phyloP scores from a whole-genome alignment of 2,888 invertebrate species.

The Lobophora halterata region DNA sequence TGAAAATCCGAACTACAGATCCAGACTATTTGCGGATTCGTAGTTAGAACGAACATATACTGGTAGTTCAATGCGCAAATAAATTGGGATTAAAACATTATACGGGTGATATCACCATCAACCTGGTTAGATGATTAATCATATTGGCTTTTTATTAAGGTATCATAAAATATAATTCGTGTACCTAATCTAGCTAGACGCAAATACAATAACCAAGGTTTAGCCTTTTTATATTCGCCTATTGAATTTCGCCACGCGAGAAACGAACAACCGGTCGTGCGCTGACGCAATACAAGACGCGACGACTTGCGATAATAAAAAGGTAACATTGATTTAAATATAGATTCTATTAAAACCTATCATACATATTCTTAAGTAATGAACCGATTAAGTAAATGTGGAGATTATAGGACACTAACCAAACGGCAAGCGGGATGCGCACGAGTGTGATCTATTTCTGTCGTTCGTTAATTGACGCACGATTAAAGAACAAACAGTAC shows the following conservation, averaged over 20 bases:
- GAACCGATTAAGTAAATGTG: constrained; percentile 11
- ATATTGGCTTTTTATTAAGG: constrained; percentile 16
- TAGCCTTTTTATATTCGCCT: constrained; percentile 13
- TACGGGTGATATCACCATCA: no score
- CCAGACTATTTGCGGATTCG: no score
- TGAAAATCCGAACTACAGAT: no score
- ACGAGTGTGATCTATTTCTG: constrained; percentile 48
- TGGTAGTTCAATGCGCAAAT: no score
- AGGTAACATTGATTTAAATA: constrained; percentile 9
- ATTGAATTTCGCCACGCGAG: constrained; percentile 32
- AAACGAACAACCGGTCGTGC: constrained; percentile 32
- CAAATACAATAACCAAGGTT: constrained; percentile 17
- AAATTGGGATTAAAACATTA: no score
- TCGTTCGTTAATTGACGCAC: constrained; percentile 38
- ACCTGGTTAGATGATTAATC: no score
- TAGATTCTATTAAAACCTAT: constrained; percentile 11
- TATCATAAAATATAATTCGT: constrained; percentile 13
- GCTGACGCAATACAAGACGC: constrained; percentile 36
- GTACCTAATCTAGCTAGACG: constrained; percentile 12
- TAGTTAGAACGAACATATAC: no score
- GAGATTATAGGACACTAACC: constrained; percentile 30
- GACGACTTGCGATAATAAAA: constrained; percentile 26
- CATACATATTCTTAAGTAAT: no score
- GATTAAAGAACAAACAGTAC: constrained; percentile 16
- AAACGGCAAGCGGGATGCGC: constrained; percentile 30